A percentile compares a stretch with the other conserved stretches of the same genome.
Conservation (phyloP, 2,113 vertebrate species). For the Trogon surrucura region DNA sequence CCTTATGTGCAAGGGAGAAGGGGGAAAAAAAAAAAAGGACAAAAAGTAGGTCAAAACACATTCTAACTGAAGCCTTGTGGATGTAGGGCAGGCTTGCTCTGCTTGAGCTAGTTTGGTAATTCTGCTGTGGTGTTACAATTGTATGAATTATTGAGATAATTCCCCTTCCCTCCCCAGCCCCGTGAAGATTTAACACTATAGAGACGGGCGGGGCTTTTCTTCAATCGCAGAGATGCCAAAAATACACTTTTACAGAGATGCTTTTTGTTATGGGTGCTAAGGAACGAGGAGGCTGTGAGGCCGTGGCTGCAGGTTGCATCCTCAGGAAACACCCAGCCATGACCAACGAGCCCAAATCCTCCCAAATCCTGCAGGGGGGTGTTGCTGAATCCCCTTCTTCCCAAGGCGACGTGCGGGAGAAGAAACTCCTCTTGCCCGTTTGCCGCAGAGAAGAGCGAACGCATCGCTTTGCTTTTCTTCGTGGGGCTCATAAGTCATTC, state of each 20-base stretch:
- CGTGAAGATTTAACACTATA: not conserved
- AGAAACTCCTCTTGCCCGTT: not conserved
- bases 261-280: not conserved
- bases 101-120: slow-evolving; percentile 9
- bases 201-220: not conserved
- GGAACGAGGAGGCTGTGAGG: not conserved
- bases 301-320: not conserved
- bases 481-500: slow-evolving; percentile 40
- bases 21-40: not conserved
- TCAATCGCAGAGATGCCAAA: not conserved
- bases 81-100: slow-evolving; percentile 44
- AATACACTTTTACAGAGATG: not conserved
- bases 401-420: not conserved
- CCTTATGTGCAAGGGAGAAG: not conserved
- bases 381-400: not conserved
- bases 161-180: not conserved
- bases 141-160: slow-evolving; percentile 36
- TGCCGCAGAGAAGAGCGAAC: slow-evolving; percentile 40
- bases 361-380: not conserved
- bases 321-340: not conserved
- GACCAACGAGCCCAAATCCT: not conserved
- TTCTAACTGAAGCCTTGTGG: not conserved
- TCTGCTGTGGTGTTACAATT: slow-evolving; percentile 16
- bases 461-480: slow-evolving; percentile 32
- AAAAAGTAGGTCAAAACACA: slow-evolving; percentile 38